Evolutionary conservation across 2,113 vertebrate genomes (phyloP), one percentile per base, ranked within the genome.

Genomic region (Microcebus lehilahytsara): DNA sequence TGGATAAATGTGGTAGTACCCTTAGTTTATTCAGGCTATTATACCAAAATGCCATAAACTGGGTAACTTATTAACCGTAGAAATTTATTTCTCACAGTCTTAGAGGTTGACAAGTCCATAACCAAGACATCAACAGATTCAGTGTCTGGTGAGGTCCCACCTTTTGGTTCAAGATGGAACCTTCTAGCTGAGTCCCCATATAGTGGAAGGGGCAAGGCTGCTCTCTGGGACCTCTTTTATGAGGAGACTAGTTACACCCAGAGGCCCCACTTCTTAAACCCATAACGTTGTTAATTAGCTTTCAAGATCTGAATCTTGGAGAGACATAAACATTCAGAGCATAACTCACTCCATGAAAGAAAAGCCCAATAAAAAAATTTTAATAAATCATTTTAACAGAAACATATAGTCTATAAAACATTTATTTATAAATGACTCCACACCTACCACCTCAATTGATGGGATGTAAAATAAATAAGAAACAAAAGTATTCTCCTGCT

Each of bases 191-290:
- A 49, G 60, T 40, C 32, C 3, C 23, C n/a, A 80, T 46, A 23
- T 51, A 32, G 4, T 13, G 25, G 25, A 25, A 66, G 60, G 34
- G 9, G 34, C 2, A 40, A 30, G 14, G 16, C 23, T 8, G 17
- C 17, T 53, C 2, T 32, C 16, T 9, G 2, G 9, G 23, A 3
- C 42, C 25, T 6, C 7, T 19, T n/a, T n/a, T 5, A 9, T 66
- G 12, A 66, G 88, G 37, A 10, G 42, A 49, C 20, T 37, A 51
- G 19, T 30, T 19, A 22, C 2, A 40, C 13, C 30, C 9, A n/a
- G 11, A 12, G 13, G 8, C 14, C 56, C 5, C 30, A n/a, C 34
- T 2, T 77, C 71, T 64, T 10, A 32, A n/a, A 4, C 64, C 34
- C 6, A 20, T 37, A 14, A 37, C 42, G 8, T 10, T 34, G 60